A percentile compares a stretch with the other conserved stretches of the same genome.
Evolutionary conservation across 2,888 invertebrate genomes (phyloP).

Genomic region (Philonicus albiceps): DNA sequence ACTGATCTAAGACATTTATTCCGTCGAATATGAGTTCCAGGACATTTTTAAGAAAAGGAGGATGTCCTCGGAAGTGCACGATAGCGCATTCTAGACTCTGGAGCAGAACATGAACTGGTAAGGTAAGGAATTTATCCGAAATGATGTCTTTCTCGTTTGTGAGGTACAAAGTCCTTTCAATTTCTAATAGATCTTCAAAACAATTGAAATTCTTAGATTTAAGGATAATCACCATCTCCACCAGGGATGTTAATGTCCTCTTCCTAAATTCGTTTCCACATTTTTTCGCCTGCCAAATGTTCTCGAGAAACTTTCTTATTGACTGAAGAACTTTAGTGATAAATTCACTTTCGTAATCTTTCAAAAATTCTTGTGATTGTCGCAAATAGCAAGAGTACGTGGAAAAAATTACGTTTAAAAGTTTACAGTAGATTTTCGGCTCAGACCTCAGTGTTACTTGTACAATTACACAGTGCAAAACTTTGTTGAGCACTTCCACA

Average conservation of each 20-base stretch:
- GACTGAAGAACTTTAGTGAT: conserved; percentile 46
- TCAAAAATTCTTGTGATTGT: conserved; percentile 33
- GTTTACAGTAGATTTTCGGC: conserved; percentile 51
- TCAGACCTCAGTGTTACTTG: conserved; percentile 56
- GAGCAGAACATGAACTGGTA: conserved; percentile 54
- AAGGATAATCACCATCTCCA: conserved; percentile 53
- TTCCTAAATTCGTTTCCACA: conserved; percentile 51
- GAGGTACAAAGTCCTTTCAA: conserved; percentile 53
- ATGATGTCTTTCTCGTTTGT: conserved; percentile 45
- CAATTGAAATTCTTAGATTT: conserved; percentile 52
- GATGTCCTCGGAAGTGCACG: conserved; percentile 52
- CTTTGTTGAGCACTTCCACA: neutral
- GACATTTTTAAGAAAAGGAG: conserved; percentile 41
- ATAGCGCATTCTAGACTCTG: conserved; percentile 54
- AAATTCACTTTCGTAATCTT: conserved; percentile 54
- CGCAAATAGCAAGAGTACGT: neutral
- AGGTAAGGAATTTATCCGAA: conserved; percentile 44
- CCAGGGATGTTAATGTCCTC: conserved; percentile 51
- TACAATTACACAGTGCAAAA: conserved; percentile 53
- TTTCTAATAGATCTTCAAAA: conserved; percentile 55
- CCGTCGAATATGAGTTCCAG: conserved; percentile 43
- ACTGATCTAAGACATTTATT: neutral
- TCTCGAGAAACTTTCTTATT: conserved; percentile 46
- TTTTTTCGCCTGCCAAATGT: conserved; percentile 49
- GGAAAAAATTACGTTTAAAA: conserved; percentile 49